Base-by-base conservation (phyloP, 2,797 vertebrate genomes). In the Miichthys miiuy region DNA sequence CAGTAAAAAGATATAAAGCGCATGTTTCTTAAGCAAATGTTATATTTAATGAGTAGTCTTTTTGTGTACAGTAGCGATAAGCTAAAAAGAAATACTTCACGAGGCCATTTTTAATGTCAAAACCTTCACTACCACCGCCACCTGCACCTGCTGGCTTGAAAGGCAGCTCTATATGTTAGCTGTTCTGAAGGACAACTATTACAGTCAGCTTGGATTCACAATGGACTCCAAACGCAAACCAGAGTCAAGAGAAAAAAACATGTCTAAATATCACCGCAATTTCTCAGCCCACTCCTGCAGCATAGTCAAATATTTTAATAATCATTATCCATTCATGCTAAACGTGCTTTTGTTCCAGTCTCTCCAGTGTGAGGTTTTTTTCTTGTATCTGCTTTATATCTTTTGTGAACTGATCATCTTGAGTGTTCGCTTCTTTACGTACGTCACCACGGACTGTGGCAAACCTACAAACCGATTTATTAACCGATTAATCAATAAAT, bases 211-310 rank as follows among this genome's bases (percentile, higher is more conserved):
- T 42, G 16, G 9, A 54, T 50, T 77, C 14, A 66, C 13, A 52
- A 18, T 57, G 12, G 10, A 64, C 14, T 67, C 5, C n/a, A 30
- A 57, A 30, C 41, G 17, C 13, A 74, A 44, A 34, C 41, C 47
- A 61, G 5, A 66, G 17, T 25, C 51, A 68, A 16, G 25, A 21
- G 52, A 13, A 52, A 67, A 74, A 55, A 54, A 27, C 27, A 42
- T 34, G 7, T 8, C 18, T 50, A 30, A 55, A 48, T 8, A 30
- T 20, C 17, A 30, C 9, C n/a, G 25, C 20, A 64, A 48, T 6
- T 4, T 34, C 18, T 34, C 25, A 30, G 14, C 4, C 18, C 10
- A 44, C 8, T 27, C 18, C 25, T 50, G 27, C 42, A 57, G 23
- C 46, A 57, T 23, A 17, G 13, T 42, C 5, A 30, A 6, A 17